Evolutionary conservation across 2,113 vertebrate genomes (phyloP).

Genomic region (Oplegnathus fasciatus): DNA sequence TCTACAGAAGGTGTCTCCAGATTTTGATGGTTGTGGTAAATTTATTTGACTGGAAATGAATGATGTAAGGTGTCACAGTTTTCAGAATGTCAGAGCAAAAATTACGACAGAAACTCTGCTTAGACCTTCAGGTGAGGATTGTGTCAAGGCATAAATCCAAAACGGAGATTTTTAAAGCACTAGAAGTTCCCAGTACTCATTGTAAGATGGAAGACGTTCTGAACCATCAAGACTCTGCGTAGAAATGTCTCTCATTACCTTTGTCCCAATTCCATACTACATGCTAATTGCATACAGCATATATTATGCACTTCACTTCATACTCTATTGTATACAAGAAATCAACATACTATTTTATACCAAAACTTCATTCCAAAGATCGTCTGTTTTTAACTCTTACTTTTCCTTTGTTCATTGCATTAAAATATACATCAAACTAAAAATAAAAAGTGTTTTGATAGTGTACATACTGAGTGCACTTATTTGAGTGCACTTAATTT

Average conservation of each 20-base stretch:
- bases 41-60: not conserved
- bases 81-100: not conserved
- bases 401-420: not conserved
- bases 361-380: not conserved
- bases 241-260: constrained; percentile 1
- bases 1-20: too few species aligned
- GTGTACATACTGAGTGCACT: not conserved
- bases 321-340: not conserved
- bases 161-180: not conserved
- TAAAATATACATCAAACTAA: too few species aligned
- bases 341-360: not conserved
- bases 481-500: not conserved
- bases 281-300: not conserved
- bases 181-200: not conserved
- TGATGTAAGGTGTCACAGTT: not conserved
- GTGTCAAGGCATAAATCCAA: not conserved
- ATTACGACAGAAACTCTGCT: not conserved
- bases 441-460: not conserved
- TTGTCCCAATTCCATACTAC: not conserved
- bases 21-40: not conserved
- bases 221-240: not conserved
- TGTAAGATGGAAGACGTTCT: not conserved
- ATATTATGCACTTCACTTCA: not conserved
- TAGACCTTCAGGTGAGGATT: not conserved
- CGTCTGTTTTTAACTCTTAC: not conserved